Evolutionary conservation across 1,140 invertebrate genomes (phyloP), one percentile per base, ranked within the genome.

Genomic region (Odontomachus brunneus): DNA sequence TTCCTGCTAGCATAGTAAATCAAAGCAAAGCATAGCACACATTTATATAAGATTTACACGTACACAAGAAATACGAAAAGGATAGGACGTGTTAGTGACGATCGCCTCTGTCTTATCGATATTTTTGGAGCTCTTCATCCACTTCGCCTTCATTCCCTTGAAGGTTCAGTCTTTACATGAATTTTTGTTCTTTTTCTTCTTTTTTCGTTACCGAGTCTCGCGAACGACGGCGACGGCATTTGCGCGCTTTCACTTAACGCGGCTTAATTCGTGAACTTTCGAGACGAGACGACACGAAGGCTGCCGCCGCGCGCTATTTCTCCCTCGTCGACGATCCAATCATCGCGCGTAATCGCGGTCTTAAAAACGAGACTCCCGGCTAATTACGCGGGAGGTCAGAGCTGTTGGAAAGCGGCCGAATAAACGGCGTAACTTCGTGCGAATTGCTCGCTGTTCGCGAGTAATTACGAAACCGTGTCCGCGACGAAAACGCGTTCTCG

Each of bases 251-350:
- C 86, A 87, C 86, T 84, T 71, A 80, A 53, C 76, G 82, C 74
- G 74, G 78, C 59, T 87, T 87, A 87, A 87, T 87, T 87, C 85
- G 81, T 80, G 14, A 81, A 84, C 85, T 84, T 87, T 87, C 86
- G 38, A 80, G 55, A 38, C 59, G 53, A n/a, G n/a, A n/a, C n/a
- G n/a, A n/a, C n/a, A 24, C 44, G 57, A 22, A 2, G 44, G 17
- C 2, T 12, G 5, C 29, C 26, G 29, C 2, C 29, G 29, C 29
- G 29, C 29, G 11, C 33, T 5, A 44, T 44, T 53, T 53, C 48
- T 55, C 59, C 2, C 38, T 19, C 38, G 75, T 17, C 33, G 53
- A 44, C 38, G 67, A 26, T 81, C 48, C 9, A 82, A 48, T 69
- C 55, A 80, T 71, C 75, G 29, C 4, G 22, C 51, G 63, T 69